Evolutionary conservation across 2,113 vertebrate species (phyloP), one percentile per base, ranked within the genome.

Genomic region (Pachyramphus minor): DNA sequence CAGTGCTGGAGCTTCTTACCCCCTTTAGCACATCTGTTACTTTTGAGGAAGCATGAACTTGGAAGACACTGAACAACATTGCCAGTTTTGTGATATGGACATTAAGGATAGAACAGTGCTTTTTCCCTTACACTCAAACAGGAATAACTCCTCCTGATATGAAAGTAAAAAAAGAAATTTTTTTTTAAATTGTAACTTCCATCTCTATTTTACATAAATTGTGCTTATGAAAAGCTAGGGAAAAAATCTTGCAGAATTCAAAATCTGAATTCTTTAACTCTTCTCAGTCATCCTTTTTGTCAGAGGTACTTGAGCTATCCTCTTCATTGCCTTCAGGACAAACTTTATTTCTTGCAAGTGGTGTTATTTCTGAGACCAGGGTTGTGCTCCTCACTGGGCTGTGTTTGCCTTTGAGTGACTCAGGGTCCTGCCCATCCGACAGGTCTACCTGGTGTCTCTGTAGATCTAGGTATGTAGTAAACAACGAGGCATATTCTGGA

Each of bases 391-490:
- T 88, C 21, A 45, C 41, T 14, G 82, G 87, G 50, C 71, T 55
- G 31, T 50, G 50, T 39, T 82, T 94, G 68, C 53, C 37, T 87
- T 76, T 35, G 35, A 27, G 27, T 49, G 58, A 14, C 25, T 77
- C 52, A 22, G 5, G 83, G 5, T 92, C 96, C 42, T 97, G 97
- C 53, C 95, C 66, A 15, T 98, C 98, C 31, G 98, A 93, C 11
- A 98, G 90, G 42, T 85, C 93, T 12, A 93, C 97, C 62, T 99
- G 98, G 96, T 98, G 98, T 3, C 99, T 97, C 97, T 99, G 99
- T 7, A 99, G 98, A 53, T 99, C 99, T 63, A 99, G 95, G 96
- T 99, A 99, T 1, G 99, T 99, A 64, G 99, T 99, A 94, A 99
- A 99, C 72, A 99, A 97, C 89, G 99, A 99, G 80, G 99, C 99